Base-by-base conservation (phyloP, 2,113 vertebrate genomes). In the Salvelinus alpinus region DNA sequence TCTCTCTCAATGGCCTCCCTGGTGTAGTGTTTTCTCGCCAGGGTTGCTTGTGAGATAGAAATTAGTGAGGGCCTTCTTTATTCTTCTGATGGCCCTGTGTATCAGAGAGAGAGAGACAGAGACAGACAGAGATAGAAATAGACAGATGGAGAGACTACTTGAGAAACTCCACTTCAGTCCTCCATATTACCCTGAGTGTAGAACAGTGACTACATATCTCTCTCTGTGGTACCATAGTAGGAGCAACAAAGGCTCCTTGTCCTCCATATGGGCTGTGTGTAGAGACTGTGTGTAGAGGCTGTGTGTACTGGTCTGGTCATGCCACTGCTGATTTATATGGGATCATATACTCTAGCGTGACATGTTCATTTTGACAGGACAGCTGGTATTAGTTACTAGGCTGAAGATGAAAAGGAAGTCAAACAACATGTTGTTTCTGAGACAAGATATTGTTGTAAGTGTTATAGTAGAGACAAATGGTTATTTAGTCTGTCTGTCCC, bases 21-120 rank as follows among this genome's bases (percentile, higher is more conserved):
- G 47, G 34, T 57, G 57, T 29, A 65, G 60, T 72, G 70, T 86
- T 84, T 84, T 89, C 81, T 87, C 75, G 59, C 71, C 78, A 78
- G 84, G 82, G 88, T 89, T 82, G 79, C n/a, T 78, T 68, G 72
- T 78, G 70, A 85, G 85, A 91, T 86, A 88, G 82, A 64, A 84
- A 82, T 77, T 38, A 73, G 78, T 82, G 60, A 82, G 57, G 80
- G 74, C 34, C 29, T 81, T 12, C 79, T 90, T 90, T 87, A 83
- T 86, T 78, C 75, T 48, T 48, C 80, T 64, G 1, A 0, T 8
- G 34, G 57, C 72, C 78, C 75, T 70, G 47, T 31, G 31, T 31
- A 31, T 31, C 31, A 48, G 12, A 48, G 47, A 11, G 8, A 48
- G 47, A 8, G 5, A 48, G 47, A 8, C 11, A 48, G 7, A 8